Conservation (phyloP, 2,888 invertebrate genomes). For the Orthonychiurus folsomi region DNA sequence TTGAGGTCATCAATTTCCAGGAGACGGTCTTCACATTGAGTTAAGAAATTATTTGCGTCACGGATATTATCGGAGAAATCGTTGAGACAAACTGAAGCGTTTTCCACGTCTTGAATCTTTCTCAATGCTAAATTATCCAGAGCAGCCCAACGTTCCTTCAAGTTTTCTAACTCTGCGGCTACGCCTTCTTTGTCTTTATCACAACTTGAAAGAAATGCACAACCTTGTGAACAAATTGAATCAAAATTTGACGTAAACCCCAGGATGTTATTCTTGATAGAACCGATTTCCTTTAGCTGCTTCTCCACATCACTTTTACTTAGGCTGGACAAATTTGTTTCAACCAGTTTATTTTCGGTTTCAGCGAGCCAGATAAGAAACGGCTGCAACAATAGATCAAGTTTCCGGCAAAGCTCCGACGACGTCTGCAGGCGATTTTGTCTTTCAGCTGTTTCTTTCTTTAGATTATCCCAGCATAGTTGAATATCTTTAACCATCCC, state of each 20-base stretch:
- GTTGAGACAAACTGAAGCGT: neutral
- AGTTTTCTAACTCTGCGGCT: neutral
- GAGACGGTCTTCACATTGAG: neutral
- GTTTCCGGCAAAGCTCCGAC: neutral
- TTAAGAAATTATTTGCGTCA: neutral
- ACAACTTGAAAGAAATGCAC: neutral
- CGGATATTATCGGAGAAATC: neutral
- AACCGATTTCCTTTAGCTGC: neutral
- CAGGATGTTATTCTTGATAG: neutral
- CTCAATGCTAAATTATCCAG: neutral
- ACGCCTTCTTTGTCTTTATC: slow-evolving; percentile 5
- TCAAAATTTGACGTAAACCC: neutral
- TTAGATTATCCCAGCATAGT: neutral
- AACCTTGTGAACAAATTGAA: neutral
- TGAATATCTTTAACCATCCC: neutral
- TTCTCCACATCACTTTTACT: neutral
- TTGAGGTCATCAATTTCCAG: neutral
- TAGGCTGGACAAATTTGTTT: neutral
- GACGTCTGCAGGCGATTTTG: neutral
- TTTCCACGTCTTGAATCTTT: neutral
- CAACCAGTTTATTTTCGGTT: neutral
- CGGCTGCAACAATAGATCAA: neutral
- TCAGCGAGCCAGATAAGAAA: neutral
- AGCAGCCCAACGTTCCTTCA: neutral
- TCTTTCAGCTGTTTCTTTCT: neutral